Evolutionary conservation across 2,797 vertebrate species (phyloP).

Genomic region (Cynopterus sphinx): DNA sequence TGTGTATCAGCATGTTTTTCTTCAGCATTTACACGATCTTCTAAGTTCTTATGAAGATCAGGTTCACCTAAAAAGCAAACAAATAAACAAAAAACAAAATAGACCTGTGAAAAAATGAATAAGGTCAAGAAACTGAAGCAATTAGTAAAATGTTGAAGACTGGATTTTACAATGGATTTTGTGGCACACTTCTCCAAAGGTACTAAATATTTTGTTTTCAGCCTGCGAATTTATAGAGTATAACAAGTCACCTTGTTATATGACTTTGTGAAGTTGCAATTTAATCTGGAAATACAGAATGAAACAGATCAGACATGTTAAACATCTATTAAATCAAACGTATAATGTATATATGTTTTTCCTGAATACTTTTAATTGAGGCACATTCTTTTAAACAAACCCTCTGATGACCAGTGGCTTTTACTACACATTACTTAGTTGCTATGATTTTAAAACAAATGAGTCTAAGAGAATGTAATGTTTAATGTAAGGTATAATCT

Average conservation of each 20-base stretch:
- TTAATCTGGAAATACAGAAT: conserved; percentile 41
- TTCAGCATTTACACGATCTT: conserved; percentile 79
- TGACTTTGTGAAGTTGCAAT: not conserved
- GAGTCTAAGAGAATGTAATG: not conserved
- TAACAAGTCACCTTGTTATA: not conserved
- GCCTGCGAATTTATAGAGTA: not conserved
- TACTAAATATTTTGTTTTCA: not conserved
- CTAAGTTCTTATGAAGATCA: conserved; percentile 80
- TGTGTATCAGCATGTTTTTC: conserved; percentile 79
- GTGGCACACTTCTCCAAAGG: not conserved
- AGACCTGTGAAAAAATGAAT: not conserved
- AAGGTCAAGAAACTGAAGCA: not conserved
- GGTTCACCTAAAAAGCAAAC: conserved; percentile 81
- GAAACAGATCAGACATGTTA: conserved; percentile 8
- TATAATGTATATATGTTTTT: not conserved
- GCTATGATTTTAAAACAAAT: conserved; percentile 34
- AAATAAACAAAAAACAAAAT: conserved; percentile 35
- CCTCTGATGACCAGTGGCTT: not conserved
- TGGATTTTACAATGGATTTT: not conserved
- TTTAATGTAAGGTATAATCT: conserved; percentile 30
- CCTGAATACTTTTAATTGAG: conserved; percentile 6
- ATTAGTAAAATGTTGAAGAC: not conserved
- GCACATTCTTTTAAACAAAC: conserved; percentile 43
- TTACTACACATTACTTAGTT: not conserved
- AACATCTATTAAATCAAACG: not conserved